Base-by-base conservation (phyloP, 2,113 vertebrate species). In the Nerophis ophidion region DNA sequence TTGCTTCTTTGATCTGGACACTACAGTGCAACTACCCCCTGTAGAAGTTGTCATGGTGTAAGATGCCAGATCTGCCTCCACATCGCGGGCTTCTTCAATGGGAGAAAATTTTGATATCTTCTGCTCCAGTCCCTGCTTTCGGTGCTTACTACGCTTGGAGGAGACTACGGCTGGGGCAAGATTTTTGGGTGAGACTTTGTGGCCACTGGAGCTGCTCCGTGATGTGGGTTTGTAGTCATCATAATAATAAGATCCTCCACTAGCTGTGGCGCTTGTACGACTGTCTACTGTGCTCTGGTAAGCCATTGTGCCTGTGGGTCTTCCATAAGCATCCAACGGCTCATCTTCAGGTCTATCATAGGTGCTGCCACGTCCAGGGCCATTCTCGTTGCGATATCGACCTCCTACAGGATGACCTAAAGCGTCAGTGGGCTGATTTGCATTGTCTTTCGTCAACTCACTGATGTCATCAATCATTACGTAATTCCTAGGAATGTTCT, bases 391-490 rank as follows among this genome's bases (percentile, higher is more conserved):
- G 40, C 86, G 76, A 11, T 95, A 93, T 9, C 90, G 91, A 38
- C 89, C 84, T 40, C 90, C 87, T 0, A 81, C 17, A 19, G 89
- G 80, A 0, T 87, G 91, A 19, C 89, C 86, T 0, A 67, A 60
- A 0, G 85, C 70, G 70, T 97, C 94, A 0, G 60, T 82, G 60
- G 91, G 86, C 55, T 88, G 72, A 48, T 78, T 79, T 0, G 91
- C 68, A 70, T 89, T 96, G 48, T 96, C 94, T 87, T 99, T 99
- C 59, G 96, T 99, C 69, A 99, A 86, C 80, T 99, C 96, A 1
- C 94, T 99, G 81, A 99, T 99, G 80, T 99, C 97, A 8, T 99
- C 96, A 0, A 99, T 99, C 96, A 99, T 95, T 48, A 99, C 96
- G 0, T 99, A 99, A 84, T 99, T 99, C 53, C 97, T 91, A 36